phyloP scores from a whole-genome alignment of 2,113 vertebrate species.

The Anguilla rostrata region DNA sequence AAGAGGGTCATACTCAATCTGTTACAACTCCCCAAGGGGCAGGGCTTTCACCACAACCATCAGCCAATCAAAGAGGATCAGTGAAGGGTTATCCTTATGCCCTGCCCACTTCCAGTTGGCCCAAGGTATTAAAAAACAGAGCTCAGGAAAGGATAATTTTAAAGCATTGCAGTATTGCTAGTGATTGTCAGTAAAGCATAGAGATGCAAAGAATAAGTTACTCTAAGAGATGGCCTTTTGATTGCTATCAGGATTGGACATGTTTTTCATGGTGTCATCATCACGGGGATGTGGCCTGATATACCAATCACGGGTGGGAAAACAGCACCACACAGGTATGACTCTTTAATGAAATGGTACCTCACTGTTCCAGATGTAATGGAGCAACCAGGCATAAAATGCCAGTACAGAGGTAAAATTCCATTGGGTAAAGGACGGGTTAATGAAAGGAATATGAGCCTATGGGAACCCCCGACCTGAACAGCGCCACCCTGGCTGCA shows the following conservation, averaged over 20 bases:
- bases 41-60: constrained; percentile 10
- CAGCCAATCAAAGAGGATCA: constrained; percentile 24
- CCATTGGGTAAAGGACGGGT: not conserved
- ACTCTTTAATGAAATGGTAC: not conserved
- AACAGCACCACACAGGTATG: not conserved
- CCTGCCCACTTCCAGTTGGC: constrained; percentile 18
- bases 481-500: not conserved
- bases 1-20: constrained; percentile 16
- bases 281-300: not conserved
- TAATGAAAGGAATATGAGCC: not conserved
- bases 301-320: not conserved
- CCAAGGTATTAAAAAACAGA: not conserved
- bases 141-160: constrained; percentile 29
- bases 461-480: not conserved
- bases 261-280: not conserved
- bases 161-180: constrained; percentile 40
- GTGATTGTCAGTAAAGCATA: constrained; percentile 30
- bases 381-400: not conserved
- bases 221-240: not conserved
- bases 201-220: constrained; percentile 34
- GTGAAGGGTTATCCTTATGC: constrained; percentile 47
- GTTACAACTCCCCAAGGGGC: not conserved
- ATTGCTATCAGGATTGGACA: constrained; percentile 21
- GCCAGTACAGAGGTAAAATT: not conserved
- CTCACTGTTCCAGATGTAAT: not conserved